phyloP scores from a whole-genome alignment of 2,888 invertebrate genomes.

The Keiferia lycopersicella region DNA sequence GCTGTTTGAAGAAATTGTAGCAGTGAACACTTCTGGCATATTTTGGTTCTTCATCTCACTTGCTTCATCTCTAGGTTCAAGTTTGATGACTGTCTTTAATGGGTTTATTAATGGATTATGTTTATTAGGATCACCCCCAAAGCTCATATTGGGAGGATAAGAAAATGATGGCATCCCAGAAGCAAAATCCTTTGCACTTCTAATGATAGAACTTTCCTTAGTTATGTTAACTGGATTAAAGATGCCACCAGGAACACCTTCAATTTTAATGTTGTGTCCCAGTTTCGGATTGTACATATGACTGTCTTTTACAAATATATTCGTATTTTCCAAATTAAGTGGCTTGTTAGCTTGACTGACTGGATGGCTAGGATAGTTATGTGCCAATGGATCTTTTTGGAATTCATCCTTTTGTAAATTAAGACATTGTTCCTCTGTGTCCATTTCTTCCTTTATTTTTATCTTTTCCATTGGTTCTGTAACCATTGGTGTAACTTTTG shows the following conservation, averaged over 20 bases:
- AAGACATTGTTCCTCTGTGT: slow-evolving; percentile 67
- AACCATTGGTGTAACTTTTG: slow-evolving; percentile 80
- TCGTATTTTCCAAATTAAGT: slow-evolving; percentile 72
- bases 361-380: slow-evolving; percentile 66
- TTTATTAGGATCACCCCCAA: slow-evolving; percentile 67
- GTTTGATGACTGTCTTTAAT: slow-evolving; percentile 75
- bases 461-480: slow-evolving; percentile 74
- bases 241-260: slow-evolving; percentile 67
- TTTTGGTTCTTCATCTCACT: slow-evolving; percentile 73
- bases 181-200: slow-evolving; percentile 71
- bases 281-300: slow-evolving; percentile 73
- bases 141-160: slow-evolving; percentile 68
- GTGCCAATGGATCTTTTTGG: slow-evolving; percentile 72
- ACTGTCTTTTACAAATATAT: slow-evolving; percentile 73
- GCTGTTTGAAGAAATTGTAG: slow-evolving; percentile 68
- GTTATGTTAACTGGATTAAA: slow-evolving; percentile 72
- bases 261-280: slow-evolving; percentile 71
- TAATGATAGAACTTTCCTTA: slow-evolving; percentile 70
- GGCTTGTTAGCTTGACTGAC: slow-evolving; percentile 66
- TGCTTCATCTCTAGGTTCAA: slow-evolving; percentile 76
- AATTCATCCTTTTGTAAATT: slow-evolving; percentile 74
- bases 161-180: slow-evolving; percentile 66
- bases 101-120: slow-evolving; percentile 72
- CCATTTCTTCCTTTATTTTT: slow-evolving; percentile 78
- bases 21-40: slow-evolving; percentile 76